Evolutionary conservation across 2,797 vertebrate genomes (phyloP), one percentile per base, ranked within the genome.

Genomic region (Chaenodraco wilsoni): DNA sequence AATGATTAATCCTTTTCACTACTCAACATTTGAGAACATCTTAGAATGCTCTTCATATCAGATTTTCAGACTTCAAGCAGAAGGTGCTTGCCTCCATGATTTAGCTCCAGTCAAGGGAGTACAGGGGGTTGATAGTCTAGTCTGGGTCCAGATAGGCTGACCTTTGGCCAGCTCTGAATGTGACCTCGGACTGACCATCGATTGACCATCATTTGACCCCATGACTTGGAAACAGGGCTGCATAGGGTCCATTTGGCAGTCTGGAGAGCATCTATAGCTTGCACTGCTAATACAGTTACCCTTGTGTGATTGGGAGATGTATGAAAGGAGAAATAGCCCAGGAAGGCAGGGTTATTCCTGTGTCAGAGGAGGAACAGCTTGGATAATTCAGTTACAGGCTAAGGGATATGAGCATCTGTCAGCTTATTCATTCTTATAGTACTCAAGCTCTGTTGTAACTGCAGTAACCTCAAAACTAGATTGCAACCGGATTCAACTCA

Each of bases 271-370:
- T 93, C 94, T 94, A 87, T 93, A 92, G 94, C 95, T 95, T 95
- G 92, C 93, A 89, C 92, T 92, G 92, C 93, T 97, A 96, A 97
- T 95, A 94, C 93, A 95, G 95, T 97, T 96, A 96, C 91, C 87
- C 90, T 92, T n/a, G 85, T 92, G 93, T 96, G 96, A 96, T 96
- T 95, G 94, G 95, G 94, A 96, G 95, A 97, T 95, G 93, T 94
- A 97, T 97, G 93, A 86, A 85, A 79, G 85, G 89, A 89, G 89
- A 93, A 94, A 92, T 94, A 93, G 94, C 94, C 86, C 76, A 85
- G 84, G 92, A 93, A 94, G 95, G 94, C 90, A 89, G 91, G 95
- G 94, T 96, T 96, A 95, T 85, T 76, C 66, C 55, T 94, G 93
- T 96, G 95, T 96, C 94, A 95, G 94, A 93, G 95, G 95, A 95